Percentiles rank a stretch among this genome's conserved stretches.
phyloP scores from a whole-genome alignment of 2,888 invertebrate genomes.

The Slavum lentiscoides region DNA sequence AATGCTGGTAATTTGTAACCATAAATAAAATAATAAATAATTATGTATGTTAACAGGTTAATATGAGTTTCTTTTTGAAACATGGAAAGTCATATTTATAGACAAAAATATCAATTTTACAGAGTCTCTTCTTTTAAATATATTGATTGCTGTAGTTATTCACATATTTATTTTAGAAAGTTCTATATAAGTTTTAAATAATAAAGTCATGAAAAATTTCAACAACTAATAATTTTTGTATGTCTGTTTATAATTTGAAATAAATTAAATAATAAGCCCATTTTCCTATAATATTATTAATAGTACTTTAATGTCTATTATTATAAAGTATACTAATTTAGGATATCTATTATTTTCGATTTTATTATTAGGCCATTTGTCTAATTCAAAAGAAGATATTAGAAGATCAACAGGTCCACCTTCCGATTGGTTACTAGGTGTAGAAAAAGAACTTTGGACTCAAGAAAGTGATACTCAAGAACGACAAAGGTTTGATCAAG shows the following conservation, averaged over 20 bases:
- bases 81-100: too few relatives aligned
- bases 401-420: constrained; percentile 47
- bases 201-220: too few relatives aligned
- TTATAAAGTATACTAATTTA: neutral
- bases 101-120: too few relatives aligned
- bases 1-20: constrained; percentile 49
- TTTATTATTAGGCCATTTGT: constrained; percentile 36
- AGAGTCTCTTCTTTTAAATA: too few relatives aligned
- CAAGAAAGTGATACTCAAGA: constrained; percentile 68
- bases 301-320: constrained; percentile 59
- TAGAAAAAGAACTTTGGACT: constrained; percentile 70
- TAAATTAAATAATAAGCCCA: too few relatives aligned
- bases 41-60: neutral
- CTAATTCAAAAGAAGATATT: constrained; percentile 49
- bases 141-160: too few relatives aligned
- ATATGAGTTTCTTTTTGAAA: neutral
- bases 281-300: neutral
- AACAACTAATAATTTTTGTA: too few relatives aligned
- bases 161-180: too few relatives aligned
- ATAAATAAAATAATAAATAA: neutral
- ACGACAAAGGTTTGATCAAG: constrained; percentile 67
- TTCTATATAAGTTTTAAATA: too few relatives aligned
- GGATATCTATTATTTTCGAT: neutral
- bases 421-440: constrained; percentile 61
- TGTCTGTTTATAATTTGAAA: too few relatives aligned